Conservation (phyloP, 2,113 vertebrate species). For the Phrynocephalus versicolor region DNA sequence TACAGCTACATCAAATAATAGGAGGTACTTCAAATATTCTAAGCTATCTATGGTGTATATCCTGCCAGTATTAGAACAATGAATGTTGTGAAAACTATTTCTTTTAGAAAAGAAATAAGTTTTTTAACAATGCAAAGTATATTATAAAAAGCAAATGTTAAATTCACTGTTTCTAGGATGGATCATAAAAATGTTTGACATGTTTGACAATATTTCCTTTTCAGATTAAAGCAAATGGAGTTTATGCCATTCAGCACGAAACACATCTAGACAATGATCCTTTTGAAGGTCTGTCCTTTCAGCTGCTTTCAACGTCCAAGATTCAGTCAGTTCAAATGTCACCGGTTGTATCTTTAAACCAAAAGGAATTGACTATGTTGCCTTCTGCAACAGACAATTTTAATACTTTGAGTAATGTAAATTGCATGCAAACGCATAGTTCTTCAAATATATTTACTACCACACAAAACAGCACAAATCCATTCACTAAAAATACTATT, state of each 20-base stretch:
- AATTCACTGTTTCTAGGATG: slow-evolving; percentile 32
- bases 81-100: background rate
- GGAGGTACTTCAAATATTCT: background rate
- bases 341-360: slow-evolving; percentile 67
- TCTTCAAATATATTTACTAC: slow-evolving; percentile 79
- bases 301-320: slow-evolving; percentile 77
- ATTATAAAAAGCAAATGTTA: background rate
- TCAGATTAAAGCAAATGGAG: slow-evolving; percentile 75
- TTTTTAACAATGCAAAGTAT: background rate
- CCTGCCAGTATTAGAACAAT: background rate
- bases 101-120: slow-evolving; percentile 25
- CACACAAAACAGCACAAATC: slow-evolving; percentile 79
- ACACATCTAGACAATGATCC: slow-evolving; percentile 82
- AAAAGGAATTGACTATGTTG: slow-evolving; percentile 71
- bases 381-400: slow-evolving; percentile 70
- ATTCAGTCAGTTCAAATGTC: slow-evolving; percentile 71
- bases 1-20: background rate
- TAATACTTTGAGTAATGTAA: slow-evolving; percentile 53
- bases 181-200: slow-evolving; percentile 4
- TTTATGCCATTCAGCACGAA: slow-evolving; percentile 76
- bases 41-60: background rate
- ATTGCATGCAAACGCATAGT: slow-evolving; percentile 71
- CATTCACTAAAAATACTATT: slow-evolving; percentile 77
- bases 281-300: slow-evolving; percentile 81
- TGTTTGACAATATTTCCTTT: slow-evolving; percentile 58